phyloP scores from a whole-genome alignment of 2,113 vertebrate species.

The Notothenia rossii region DNA sequence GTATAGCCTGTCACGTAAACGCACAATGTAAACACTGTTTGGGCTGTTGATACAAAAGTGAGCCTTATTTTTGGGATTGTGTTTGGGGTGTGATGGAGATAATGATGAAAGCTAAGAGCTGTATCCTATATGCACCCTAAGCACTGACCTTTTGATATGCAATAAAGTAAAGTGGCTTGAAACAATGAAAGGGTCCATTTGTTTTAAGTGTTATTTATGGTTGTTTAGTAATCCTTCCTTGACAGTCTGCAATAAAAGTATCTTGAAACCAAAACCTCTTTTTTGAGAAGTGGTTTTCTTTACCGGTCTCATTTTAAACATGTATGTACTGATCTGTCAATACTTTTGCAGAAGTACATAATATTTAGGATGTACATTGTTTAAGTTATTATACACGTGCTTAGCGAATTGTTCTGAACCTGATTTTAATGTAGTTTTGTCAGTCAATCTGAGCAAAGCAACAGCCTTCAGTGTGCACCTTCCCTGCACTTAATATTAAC shows the following conservation, averaged over 20 bases:
- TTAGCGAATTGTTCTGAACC: not conserved
- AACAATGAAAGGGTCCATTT: slow-evolving; percentile 33
- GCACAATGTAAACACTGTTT: slow-evolving; percentile 71
- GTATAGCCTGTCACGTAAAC: slow-evolving; percentile 76
- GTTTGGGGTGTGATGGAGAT: slow-evolving; percentile 22
- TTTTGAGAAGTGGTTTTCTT: not conserved
- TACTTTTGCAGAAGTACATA: not conserved
- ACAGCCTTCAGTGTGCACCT: not conserved
- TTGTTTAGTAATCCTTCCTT: slow-evolving; percentile 48
- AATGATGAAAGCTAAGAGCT: slow-evolving; percentile 12
- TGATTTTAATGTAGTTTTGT: not conserved
- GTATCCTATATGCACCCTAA: slow-evolving; percentile 12
- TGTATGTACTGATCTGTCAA: not conserved
- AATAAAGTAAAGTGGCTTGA: slow-evolving; percentile 33
- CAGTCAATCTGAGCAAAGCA: not conserved
- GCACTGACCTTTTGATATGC: slow-evolving; percentile 41
- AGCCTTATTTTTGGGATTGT: slow-evolving; percentile 62
- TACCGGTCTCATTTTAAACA: not conserved
- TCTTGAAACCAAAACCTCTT: not conserved
- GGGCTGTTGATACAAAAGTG: slow-evolving; percentile 43
- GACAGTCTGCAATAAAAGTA: slow-evolving; percentile 61
- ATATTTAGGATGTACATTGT: not conserved
- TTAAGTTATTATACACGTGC: not conserved
- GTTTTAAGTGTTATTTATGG: slow-evolving; percentile 40
- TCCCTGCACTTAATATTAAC: not conserved